These are phyloP conservation scores for Todus mexicanus DNA, from an alignment of 2,797 vertebrate species.

Conservation along the genomic window DNA sequence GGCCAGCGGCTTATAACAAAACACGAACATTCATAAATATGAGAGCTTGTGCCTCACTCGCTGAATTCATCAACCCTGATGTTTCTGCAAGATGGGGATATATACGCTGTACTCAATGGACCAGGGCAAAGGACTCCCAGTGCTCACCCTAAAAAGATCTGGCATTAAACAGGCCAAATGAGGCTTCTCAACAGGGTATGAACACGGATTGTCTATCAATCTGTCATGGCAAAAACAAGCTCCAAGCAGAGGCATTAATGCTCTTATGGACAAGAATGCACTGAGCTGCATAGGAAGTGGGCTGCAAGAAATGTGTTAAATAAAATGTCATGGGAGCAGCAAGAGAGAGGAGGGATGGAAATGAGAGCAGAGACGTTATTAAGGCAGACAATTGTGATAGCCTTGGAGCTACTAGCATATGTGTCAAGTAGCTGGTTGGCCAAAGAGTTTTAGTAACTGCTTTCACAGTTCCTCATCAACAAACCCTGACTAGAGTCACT, in stretches of 20 bases:
- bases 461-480: conserved; percentile 5
- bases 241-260: neutral
- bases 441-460: neutral
- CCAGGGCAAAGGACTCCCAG: neutral
- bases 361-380: conserved; percentile 32
- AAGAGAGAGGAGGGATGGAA: neutral
- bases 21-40: neutral
- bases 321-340: neutral
- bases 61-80: neutral
- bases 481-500: neutral
- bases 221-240: conserved; percentile 7
- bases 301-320: neutral
- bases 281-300: neutral
- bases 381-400: neutral
- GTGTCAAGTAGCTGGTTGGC: conserved; percentile 23
- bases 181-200: neutral
- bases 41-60: neutral
- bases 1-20: neutral
- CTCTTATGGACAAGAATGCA: neutral
- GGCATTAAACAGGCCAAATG: conserved; percentile 26
- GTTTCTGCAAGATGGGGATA: fast-evolving
- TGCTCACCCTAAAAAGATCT: neutral
- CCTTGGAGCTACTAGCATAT: conserved; percentile 17
- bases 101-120: neutral
- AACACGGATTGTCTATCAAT: neutral